Evolutionary conservation across 2,888 invertebrate genomes (phyloP).

Genomic region (Osmoderma eremita): DNA sequence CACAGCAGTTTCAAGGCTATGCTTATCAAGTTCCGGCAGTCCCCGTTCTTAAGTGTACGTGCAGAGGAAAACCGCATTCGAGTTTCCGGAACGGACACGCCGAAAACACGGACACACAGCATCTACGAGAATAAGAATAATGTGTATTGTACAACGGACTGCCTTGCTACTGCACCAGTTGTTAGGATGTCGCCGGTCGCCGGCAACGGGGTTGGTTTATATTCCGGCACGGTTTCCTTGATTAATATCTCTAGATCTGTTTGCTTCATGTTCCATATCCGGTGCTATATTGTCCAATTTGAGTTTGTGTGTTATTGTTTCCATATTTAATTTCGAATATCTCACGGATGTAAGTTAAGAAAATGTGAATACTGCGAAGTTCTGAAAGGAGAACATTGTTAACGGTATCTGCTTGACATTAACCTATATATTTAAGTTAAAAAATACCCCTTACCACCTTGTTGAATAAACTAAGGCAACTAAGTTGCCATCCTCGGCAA

Average conservation of each 20-base stretch:
- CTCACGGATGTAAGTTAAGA: slow-evolving; percentile 8
- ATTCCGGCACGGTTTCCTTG: slow-evolving; percentile 53
- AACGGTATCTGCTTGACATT: too few species aligned
- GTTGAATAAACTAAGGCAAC: too few species aligned
- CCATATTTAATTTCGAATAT: slow-evolving; percentile 39
- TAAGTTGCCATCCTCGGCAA: too few species aligned
- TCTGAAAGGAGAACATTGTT: neutral
- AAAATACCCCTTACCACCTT: too few species aligned
- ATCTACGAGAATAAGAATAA: slow-evolving; percentile 27
- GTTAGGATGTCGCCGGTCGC: slow-evolving; percentile 51
- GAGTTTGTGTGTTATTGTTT: slow-evolving; percentile 41
- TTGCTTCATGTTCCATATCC: slow-evolving; percentile 29
- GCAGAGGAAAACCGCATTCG: slow-evolving; percentile 6
- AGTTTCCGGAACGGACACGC: slow-evolving; percentile 19
- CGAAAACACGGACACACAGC: slow-evolving; percentile 21
- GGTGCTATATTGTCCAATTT: slow-evolving; percentile 40
- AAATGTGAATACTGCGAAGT: slow-evolving; percentile 18
- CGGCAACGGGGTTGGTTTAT: slow-evolving; percentile 50
- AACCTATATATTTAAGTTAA: too few species aligned
- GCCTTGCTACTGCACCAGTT: slow-evolving; percentile 53
- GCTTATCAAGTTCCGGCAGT: slow-evolving; percentile 16
- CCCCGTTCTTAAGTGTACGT: slow-evolving; percentile 6
- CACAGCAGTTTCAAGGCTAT: slow-evolving; percentile 1
- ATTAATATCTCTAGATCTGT: slow-evolving; percentile 53
- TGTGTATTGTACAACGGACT: slow-evolving; percentile 12